Percentiles rank a stretch among this genome's conserved stretches.
Evolutionary conservation across 1,140 invertebrate genomes (phyloP).

Genomic region (Lordiphosa clarofinis): DNA sequence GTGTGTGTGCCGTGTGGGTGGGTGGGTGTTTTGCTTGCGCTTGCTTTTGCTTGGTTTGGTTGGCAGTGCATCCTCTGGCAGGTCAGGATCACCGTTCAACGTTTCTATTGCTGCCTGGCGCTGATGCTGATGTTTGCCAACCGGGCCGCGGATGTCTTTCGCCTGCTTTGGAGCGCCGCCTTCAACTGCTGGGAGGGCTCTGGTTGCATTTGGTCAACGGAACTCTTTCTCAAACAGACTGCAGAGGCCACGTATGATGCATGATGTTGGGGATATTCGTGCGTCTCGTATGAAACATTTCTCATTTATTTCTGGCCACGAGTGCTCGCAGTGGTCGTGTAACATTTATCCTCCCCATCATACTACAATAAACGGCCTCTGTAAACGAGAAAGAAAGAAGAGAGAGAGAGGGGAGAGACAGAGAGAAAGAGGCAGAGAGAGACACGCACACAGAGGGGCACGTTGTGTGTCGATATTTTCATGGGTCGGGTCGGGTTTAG

Average conservation of each 20-base stretch:
- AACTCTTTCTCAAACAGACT: constrained; percentile 68
- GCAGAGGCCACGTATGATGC: constrained; percentile 79
- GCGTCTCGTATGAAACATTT: constrained; percentile 40
- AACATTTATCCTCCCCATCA: constrained; percentile 79
- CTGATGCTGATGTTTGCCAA: constrained; percentile 49
- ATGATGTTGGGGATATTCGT: constrained; percentile 76
- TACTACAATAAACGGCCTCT: constrained; percentile 80
- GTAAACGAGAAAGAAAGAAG: constrained; percentile 75
- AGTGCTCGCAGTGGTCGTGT: constrained; percentile 58
- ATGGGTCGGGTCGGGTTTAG: constrained; percentile 26
- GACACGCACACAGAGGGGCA: constrained; percentile 55
- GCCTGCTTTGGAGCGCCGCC: constrained; percentile 52
- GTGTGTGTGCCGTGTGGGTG: constrained; percentile 15
- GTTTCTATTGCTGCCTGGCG: constrained; percentile 34
- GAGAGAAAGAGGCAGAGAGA: constrained; percentile 59
- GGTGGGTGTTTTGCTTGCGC: constrained; percentile 12
- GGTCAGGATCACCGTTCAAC: constrained; percentile 7
- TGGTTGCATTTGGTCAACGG: constrained; percentile 19
- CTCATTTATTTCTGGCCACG: constrained; percentile 35
- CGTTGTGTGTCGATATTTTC: constrained; percentile 43
- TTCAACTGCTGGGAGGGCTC: constrained; percentile 35
- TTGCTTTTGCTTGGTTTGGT: constrained; percentile 20
- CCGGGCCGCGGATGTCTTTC: constrained; percentile 38
- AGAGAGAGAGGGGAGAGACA: constrained; percentile 48
- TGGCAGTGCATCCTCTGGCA: constrained; percentile 30